phyloP scores from a whole-genome alignment of 92 coral and sea anemone species.

The Isaurus tuberculatus region DNA sequence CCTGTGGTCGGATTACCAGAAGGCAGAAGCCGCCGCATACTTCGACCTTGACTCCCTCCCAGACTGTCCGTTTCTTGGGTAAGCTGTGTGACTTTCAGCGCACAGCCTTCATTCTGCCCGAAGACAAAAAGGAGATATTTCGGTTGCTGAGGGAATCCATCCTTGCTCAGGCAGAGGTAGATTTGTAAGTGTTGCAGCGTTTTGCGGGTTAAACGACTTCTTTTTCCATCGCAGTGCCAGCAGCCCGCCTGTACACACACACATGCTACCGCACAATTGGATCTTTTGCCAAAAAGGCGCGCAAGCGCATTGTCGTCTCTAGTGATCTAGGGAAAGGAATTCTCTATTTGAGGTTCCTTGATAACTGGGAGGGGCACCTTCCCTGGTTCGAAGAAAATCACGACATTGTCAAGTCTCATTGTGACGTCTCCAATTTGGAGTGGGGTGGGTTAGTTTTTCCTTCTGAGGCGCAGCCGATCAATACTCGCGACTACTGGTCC shows the following conservation, averaged over 20 bases:
- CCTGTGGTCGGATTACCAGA: slow-evolving; percentile 50
- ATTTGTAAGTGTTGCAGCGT: slow-evolving; percentile 47
- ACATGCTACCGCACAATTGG: slow-evolving; percentile 49
- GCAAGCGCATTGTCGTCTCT: slow-evolving; percentile 38
- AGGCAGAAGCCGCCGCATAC: slow-evolving; percentile 66
- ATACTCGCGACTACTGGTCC: slow-evolving; percentile 65
- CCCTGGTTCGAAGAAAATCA: slow-evolving; percentile 75
- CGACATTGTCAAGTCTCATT: slow-evolving; percentile 46
- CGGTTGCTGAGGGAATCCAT: slow-evolving; percentile 35
- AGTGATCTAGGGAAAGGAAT: slow-evolving; percentile 54
- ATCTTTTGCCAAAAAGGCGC: slow-evolving; percentile 21
- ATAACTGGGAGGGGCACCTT: slow-evolving; percentile 63
- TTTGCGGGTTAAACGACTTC: slow-evolving; percentile 74
- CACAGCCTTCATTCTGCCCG: slow-evolving; percentile 67
- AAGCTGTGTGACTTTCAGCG: slow-evolving; percentile 62
- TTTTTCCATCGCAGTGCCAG: slow-evolving; percentile 67
- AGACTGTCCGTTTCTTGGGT: slow-evolving; percentile 71
- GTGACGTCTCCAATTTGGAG: slow-evolving; percentile 76
- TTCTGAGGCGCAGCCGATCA: slow-evolving; percentile 47
- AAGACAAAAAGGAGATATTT: slow-evolving; percentile 70
- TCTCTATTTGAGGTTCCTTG: slow-evolving; percentile 64
- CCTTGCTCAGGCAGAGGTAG: background rate
- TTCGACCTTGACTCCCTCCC: slow-evolving; percentile 52
- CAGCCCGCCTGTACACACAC: slow-evolving; percentile 61
- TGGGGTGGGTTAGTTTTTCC: slow-evolving; percentile 64